These are phyloP conservation scores for Plebejus argus DNA, from an alignment of 2,888 invertebrate species.

Conservation along the genomic window DNA sequence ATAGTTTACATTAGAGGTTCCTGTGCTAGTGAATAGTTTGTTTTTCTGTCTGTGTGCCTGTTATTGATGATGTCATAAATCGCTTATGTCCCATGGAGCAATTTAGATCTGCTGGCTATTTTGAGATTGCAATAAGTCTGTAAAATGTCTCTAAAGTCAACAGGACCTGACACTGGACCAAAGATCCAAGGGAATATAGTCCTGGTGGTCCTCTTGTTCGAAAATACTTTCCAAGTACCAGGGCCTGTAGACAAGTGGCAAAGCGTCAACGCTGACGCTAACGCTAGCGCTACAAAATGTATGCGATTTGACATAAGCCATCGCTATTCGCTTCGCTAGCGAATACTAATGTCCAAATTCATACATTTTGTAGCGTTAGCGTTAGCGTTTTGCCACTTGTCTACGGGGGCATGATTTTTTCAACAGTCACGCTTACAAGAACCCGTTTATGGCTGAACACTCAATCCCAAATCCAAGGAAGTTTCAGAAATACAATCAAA, in stretches of 20 bases:
- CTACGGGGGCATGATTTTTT: too few relatives aligned
- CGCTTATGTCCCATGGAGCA: background rate
- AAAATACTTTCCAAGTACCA: too few relatives aligned
- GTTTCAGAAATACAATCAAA: background rate
- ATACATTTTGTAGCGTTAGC: too few relatives aligned
- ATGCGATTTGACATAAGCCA: too few relatives aligned
- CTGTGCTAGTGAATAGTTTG: background rate
- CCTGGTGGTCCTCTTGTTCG: background rate
- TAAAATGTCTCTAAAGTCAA: background rate
- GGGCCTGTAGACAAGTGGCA: too few relatives aligned
- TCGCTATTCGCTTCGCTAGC: too few relatives aligned
- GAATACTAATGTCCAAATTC: too few relatives aligned
- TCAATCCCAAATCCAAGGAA: background rate
- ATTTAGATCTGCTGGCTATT: background rate
- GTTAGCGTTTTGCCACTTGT: too few relatives aligned
- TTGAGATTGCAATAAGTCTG: background rate
- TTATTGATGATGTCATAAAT: conserved; percentile 18
- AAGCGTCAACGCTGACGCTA: too few relatives aligned
- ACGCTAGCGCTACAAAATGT: too few relatives aligned
- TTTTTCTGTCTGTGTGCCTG: conserved; percentile 8
- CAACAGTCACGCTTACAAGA: too few relatives aligned
- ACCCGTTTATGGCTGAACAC: too few relatives aligned
- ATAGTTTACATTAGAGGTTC: conserved; percentile 27
- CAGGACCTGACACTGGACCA: background rate
- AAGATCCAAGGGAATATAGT: background rate